Conservation (phyloP, 1,140 invertebrate species). For the Drosophila pallidifrons region DNA sequence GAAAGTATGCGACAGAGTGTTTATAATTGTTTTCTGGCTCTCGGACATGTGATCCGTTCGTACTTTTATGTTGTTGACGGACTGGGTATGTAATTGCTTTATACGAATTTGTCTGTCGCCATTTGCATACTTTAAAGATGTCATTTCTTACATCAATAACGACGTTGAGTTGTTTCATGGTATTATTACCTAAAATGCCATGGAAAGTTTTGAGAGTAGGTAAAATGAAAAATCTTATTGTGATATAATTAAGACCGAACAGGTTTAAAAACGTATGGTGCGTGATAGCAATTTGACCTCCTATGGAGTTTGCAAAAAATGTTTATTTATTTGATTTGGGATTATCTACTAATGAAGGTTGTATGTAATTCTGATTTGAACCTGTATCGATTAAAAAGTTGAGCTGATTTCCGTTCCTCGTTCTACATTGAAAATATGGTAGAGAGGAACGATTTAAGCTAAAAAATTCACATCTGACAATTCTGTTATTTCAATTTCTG, state of each 20-base stretch:
- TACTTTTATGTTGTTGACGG: background rate
- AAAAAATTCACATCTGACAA: conserved; percentile 8
- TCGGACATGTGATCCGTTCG: background rate
- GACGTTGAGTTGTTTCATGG: conserved; percentile 1
- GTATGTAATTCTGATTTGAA: conserved; percentile 16
- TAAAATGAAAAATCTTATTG: background rate
- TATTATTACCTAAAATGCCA: conserved; percentile 3
- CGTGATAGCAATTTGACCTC: background rate
- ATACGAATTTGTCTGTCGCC: too few relatives aligned
- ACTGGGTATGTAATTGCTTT: background rate
- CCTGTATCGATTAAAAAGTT: conserved; percentile 18
- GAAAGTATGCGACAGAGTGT: background rate
- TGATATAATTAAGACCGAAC: background rate
- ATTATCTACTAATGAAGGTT: background rate
- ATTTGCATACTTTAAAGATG: background rate
- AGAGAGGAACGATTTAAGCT: conserved; percentile 12
- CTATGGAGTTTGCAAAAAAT: conserved; percentile 8
- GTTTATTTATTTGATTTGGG: conserved; percentile 2
- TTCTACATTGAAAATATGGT: conserved; percentile 4
- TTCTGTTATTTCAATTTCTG: background rate
- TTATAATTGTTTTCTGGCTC: background rate
- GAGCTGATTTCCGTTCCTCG: background rate
- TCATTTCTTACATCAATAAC: conserved; percentile 4
- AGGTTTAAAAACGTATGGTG: conserved; percentile 2
- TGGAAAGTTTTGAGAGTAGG: conserved; percentile 5